phyloP scores from a whole-genome alignment of 2,888 invertebrate genomes.

The Physocephala rufipes region DNA sequence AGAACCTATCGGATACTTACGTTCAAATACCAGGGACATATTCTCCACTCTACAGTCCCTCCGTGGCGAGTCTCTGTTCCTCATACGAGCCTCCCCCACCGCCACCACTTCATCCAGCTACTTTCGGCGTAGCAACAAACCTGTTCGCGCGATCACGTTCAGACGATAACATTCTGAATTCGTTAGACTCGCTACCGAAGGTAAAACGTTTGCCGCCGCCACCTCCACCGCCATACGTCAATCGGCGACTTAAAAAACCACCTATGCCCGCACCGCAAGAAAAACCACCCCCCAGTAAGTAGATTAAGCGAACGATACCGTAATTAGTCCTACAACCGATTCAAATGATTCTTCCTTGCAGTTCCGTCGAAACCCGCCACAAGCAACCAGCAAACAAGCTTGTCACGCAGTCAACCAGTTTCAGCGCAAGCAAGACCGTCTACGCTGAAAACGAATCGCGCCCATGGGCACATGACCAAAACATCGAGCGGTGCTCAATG shows the following conservation, averaged over 20 bases:
- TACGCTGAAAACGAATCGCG: constrained; percentile 52
- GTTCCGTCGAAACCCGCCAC: constrained; percentile 62
- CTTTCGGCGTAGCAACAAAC: constrained; percentile 58
- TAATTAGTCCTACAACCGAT: constrained; percentile 4
- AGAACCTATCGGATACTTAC: constrained; percentile 80
- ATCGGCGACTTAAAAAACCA: constrained; percentile 64
- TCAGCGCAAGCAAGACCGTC: constrained; percentile 55
- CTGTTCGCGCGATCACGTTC: constrained; percentile 77
- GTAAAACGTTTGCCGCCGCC: constrained; percentile 69
- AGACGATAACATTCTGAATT: constrained; percentile 82
- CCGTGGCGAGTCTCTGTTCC: constrained; percentile 73
- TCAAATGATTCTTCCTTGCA: constrained; percentile 42
- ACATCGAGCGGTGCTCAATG: constrained; percentile 61
- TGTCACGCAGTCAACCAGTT: constrained; percentile 49
- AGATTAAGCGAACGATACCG: background rate
- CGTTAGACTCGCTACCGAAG: constrained; percentile 69
- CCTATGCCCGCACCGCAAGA: constrained; percentile 68
- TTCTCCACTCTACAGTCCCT: constrained; percentile 73
- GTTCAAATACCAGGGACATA: constrained; percentile 73
- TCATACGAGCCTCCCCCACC: constrained; percentile 75
- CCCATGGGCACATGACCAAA: constrained; percentile 58
- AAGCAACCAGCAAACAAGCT: constrained; percentile 39
- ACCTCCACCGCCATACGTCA: constrained; percentile 69
- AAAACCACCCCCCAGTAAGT: constrained; percentile 66
- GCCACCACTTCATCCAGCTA: constrained; percentile 69